These are phyloP conservation scores for Villa cingulata DNA, from an alignment of 2,888 invertebrate species.

Conservation along the genomic window DNA sequence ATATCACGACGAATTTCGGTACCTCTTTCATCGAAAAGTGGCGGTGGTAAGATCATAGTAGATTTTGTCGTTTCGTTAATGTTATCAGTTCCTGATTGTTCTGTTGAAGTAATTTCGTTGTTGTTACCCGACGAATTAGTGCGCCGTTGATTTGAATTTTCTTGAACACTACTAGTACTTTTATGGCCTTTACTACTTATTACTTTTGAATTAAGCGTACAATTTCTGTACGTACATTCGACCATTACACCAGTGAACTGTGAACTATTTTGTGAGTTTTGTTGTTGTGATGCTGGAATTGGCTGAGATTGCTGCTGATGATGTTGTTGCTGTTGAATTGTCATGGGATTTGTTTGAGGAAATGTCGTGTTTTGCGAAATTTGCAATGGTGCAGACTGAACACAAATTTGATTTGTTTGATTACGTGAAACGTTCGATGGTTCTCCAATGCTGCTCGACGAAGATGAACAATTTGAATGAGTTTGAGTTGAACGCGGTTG, in stretches of 20 bases:
- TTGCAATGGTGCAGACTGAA: constrained; percentile 6
- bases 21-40: constrained; percentile 13
- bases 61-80: background rate
- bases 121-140: background rate
- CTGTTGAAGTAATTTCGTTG: background rate
- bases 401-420: constrained; percentile 9
- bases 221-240: constrained; percentile 34
- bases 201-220: constrained; percentile 24
- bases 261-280: constrained; percentile 4
- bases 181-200: constrained; percentile 6
- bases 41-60: constrained; percentile 14
- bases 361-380: constrained; percentile 6
- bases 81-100: background rate
- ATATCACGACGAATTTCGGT: constrained; percentile 1
- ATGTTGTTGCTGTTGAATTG: constrained; percentile 12
- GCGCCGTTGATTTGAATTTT: background rate
- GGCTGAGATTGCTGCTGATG: constrained; percentile 11
- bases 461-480: constrained; percentile 16
- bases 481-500: constrained; percentile 20
- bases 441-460: constrained; percentile 16
- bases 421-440: constrained; percentile 11
- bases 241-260: constrained; percentile 15
- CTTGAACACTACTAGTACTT: background rate
- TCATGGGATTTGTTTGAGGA: constrained; percentile 6
- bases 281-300: too few species aligned